These are phyloP conservation scores for Stegastes partitus DNA, from an alignment of 2,113 vertebrate species.

Conservation along the genomic window DNA sequence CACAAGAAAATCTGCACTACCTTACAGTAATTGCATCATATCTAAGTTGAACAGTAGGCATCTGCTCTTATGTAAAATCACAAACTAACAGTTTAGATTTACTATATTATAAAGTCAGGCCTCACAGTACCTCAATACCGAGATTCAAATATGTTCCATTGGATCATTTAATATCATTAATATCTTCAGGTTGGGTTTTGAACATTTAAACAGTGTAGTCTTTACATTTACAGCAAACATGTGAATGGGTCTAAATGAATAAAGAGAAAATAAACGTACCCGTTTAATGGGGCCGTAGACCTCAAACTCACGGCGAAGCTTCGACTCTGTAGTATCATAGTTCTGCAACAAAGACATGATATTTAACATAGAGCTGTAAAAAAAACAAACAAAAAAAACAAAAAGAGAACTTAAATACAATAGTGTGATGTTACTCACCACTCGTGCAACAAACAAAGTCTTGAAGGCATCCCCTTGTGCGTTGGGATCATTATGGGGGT, in stretches of 20 bases:
- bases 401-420: not conserved
- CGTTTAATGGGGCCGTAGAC: constrained; percentile 95
- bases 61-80: too few species aligned
- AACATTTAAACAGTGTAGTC: too few species aligned
- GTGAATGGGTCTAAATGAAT: not conserved
- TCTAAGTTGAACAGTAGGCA: too few species aligned
- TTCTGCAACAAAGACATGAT: constrained; percentile 81
- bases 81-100: too few species aligned
- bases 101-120: too few species aligned
- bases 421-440: constrained; percentile 84
- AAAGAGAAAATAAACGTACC: constrained; percentile 77
- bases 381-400: not conserved
- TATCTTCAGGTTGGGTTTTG: too few species aligned
- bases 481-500: constrained; percentile 94
- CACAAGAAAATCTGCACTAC: too few species aligned
- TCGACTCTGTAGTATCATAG: constrained; percentile 95
- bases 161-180: too few species aligned
- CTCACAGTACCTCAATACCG: too few species aligned
- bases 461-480: constrained; percentile 97
- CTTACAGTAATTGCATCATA: too few species aligned
- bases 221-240: too few species aligned
- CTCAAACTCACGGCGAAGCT: constrained; percentile 94
- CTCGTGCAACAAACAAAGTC: constrained; percentile 93
- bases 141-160: too few species aligned
- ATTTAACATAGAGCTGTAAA: not conserved